Evolutionary conservation across 2,888 invertebrate genomes (phyloP), one percentile per base, ranked within the genome.

Genomic region (Euproctis similis): DNA sequence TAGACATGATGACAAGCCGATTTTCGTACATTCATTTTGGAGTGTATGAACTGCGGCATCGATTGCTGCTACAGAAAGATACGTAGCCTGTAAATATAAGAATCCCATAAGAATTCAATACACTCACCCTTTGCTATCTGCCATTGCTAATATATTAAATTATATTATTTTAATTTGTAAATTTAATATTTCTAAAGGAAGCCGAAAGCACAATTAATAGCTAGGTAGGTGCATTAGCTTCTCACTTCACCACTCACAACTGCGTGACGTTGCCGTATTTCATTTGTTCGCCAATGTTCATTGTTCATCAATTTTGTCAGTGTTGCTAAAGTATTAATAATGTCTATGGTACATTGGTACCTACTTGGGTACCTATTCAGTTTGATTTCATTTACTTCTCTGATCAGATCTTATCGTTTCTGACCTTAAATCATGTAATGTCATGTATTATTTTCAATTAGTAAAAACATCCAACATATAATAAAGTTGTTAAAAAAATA

Each of bases 221-320:
- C n/a, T n/a, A n/a, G n/a, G n/a, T n/a, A n/a, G n/a, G n/a, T n/a
- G n/a, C n/a, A n/a, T n/a, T n/a, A n/a, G n/a, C n/a, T n/a, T n/a
- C n/a, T n/a, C 8, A 4, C 20, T 9, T 8, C 2, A 53, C 54
- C 47, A 60, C 63, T 21, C 10, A n/a, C 21, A 21, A 19, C 52
- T 69, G 71, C 77, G 74, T 85, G 85, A 85, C 85, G 85, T 85
- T 85, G 85, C 82, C 77, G 80, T 81, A 82, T 85, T 85, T 85
- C 84, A 85, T 85, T 85, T 84, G 85, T 85, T 80, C 78, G 45
- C 58, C 56, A 58, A 62, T 64, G 57, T n/a, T n/a, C n/a, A n/a
- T 85, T 84, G 85, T 85, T 80, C 78, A 44, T 57, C 56, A 58
- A 62, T 64, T 56, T 57, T 34, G 34, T 8, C 8, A 25, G 55